phyloP scores from a whole-genome alignment of 2,113 vertebrate genomes.

The Rhabdornis inornatus region DNA sequence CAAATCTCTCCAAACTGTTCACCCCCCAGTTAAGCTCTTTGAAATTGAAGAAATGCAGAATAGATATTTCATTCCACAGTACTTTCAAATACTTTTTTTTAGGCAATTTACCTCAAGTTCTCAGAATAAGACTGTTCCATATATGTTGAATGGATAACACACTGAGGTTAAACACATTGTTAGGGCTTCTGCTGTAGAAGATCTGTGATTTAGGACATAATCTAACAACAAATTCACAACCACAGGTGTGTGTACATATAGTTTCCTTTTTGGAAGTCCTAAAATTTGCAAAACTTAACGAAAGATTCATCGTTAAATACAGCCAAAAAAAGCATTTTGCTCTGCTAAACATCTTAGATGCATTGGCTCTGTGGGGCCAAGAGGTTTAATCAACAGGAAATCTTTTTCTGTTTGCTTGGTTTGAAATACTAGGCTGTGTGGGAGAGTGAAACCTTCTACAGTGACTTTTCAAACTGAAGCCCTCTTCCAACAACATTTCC shows the following conservation, averaged over 20 bases:
- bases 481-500: background rate
- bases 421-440: background rate
- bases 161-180: background rate
- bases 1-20: background rate
- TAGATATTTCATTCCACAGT: background rate
- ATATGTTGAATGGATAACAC: background rate
- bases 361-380: background rate
- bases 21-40: background rate
- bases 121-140: background rate
- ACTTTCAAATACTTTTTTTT: background rate
- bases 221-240: background rate
- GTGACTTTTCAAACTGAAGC: background rate
- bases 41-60: background rate
- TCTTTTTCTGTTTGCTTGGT: background rate
- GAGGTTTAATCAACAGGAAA: background rate
- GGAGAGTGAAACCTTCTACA: background rate
- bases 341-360: background rate
- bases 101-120: background rate
- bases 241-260: background rate
- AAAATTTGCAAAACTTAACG: background rate
- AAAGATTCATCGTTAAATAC: background rate
- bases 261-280: background rate
- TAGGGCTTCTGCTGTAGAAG: background rate
- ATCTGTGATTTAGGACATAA: background rate
- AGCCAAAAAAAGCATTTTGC: background rate